Evolutionary conservation across 2,113 vertebrate species (phyloP).

Genomic region (Eretmochelys imbricata): DNA sequence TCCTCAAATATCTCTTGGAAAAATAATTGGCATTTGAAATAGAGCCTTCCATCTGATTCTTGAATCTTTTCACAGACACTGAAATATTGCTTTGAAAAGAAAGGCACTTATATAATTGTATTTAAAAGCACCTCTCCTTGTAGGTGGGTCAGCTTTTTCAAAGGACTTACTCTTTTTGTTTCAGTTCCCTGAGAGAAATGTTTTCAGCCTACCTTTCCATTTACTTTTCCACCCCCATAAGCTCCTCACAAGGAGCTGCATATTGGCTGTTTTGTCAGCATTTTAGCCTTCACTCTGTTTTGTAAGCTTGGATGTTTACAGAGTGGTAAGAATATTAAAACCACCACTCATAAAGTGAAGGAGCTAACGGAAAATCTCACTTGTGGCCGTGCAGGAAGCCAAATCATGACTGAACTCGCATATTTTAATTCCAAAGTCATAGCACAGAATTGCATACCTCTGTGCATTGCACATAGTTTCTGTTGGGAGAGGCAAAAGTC

Average conservation of each 20-base stretch:
- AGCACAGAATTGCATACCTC: slow-evolving; percentile 1
- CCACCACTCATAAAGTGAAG: slow-evolving; percentile 12
- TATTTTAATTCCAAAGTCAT: slow-evolving; percentile 62
- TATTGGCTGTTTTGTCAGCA: slow-evolving; percentile 15
- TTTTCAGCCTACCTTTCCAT: slow-evolving; percentile 30
- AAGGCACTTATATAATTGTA: not conserved
- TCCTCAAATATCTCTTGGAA: not conserved
- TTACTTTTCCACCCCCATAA: not conserved
- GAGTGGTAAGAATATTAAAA: slow-evolving; percentile 49
- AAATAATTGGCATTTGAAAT: not conserved
- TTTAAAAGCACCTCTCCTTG: not conserved
- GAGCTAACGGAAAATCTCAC: slow-evolving; percentile 47
- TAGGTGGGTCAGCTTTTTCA: not conserved
- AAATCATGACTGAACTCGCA: slow-evolving; percentile 33
- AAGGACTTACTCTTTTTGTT: not conserved
- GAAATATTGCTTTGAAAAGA: not conserved
- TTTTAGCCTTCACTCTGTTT: slow-evolving; percentile 58
- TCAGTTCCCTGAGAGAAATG: not conserved
- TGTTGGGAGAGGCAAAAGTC: not conserved
- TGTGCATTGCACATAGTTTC: not conserved
- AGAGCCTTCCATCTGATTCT: not conserved
- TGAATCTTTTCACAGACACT: not conserved
- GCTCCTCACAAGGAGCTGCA: slow-evolving; percentile 8
- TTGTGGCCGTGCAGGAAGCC: slow-evolving; percentile 54
- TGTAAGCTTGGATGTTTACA: slow-evolving; percentile 63